phyloP scores from a whole-genome alignment of 2,888 invertebrate genomes.

The Coelogynopora nodosa region DNA sequence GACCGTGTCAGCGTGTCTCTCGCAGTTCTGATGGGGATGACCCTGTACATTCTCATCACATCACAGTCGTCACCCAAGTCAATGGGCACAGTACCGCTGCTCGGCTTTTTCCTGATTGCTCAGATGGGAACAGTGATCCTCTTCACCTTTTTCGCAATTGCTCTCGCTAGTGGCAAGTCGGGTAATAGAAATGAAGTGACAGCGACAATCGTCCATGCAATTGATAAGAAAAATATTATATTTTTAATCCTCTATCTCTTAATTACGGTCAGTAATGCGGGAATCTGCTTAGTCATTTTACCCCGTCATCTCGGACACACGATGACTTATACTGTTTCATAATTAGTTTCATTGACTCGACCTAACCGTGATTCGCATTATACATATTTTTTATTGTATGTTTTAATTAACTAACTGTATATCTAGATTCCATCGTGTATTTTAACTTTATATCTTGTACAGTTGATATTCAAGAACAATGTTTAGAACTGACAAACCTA shows the following conservation, averaged over 20 bases:
- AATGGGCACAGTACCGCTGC: not conserved
- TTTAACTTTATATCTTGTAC: too few relatives aligned
- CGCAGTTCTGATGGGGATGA: conserved; percentile 3
- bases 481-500: too few relatives aligned
- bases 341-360: too few relatives aligned
- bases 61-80: conserved; percentile 4
- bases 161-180: not conserved
- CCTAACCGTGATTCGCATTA: too few relatives aligned
- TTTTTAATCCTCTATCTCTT: not conserved
- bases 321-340: not conserved
- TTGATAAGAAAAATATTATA: not conserved
- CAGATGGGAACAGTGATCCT: conserved; percentile 10
- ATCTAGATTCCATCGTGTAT: too few relatives aligned
- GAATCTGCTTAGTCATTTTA: not conserved
- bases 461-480: too few relatives aligned
- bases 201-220: not conserved
- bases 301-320: not conserved
- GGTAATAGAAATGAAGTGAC: not conserved
- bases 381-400: too few relatives aligned
- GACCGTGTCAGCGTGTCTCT: not conserved
- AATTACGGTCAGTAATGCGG: not conserved
- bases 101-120: not conserved
- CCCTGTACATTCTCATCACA: conserved; percentile 2
- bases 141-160: not conserved
- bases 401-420: too few relatives aligned